A percentile compares a stretch with the other conserved stretches of the same genome.
phyloP scores from a whole-genome alignment of 2,888 invertebrate genomes.

The Noctua pronuba region DNA sequence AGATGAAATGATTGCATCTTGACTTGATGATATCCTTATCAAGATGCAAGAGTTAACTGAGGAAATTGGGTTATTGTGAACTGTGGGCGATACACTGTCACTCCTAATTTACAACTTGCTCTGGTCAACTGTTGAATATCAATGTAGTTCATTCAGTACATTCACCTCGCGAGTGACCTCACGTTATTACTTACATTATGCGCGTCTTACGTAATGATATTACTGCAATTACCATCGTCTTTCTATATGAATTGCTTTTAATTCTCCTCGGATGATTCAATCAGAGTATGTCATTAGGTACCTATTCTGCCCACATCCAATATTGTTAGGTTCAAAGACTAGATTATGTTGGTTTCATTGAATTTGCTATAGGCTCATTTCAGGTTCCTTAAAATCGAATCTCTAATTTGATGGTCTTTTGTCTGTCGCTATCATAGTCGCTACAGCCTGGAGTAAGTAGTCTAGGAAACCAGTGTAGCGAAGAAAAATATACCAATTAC shows the following conservation, averaged over 20 bases:
- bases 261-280: constrained; percentile 15
- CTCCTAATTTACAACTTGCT: constrained; percentile 49
- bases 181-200: neutral
- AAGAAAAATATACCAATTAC: constrained; percentile 5
- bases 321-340: neutral
- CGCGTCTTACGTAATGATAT: constrained; percentile 16
- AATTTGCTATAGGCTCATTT: neutral
- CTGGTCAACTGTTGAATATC: constrained; percentile 39
- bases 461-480: constrained; percentile 1
- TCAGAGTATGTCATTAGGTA: constrained; percentile 3
- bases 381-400: neutral
- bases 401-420: neutral
- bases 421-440: neutral
- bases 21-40: constrained; percentile 46
- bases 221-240: constrained; percentile 17
- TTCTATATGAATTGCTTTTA: constrained; percentile 15
- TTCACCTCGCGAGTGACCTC: constrained; percentile 35
- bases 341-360: neutral
- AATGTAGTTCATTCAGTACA: constrained; percentile 33
- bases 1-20: constrained; percentile 38
- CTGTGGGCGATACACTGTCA: constrained; percentile 48
- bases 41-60: constrained; percentile 48
- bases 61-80: constrained; percentile 57
- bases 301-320: neutral
- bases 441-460: neutral